These are phyloP conservation scores for Patiria pectinifera DNA, from an alignment of 53 echinoderm and acorn worm genomes.

Conservation along the genomic window DNA sequence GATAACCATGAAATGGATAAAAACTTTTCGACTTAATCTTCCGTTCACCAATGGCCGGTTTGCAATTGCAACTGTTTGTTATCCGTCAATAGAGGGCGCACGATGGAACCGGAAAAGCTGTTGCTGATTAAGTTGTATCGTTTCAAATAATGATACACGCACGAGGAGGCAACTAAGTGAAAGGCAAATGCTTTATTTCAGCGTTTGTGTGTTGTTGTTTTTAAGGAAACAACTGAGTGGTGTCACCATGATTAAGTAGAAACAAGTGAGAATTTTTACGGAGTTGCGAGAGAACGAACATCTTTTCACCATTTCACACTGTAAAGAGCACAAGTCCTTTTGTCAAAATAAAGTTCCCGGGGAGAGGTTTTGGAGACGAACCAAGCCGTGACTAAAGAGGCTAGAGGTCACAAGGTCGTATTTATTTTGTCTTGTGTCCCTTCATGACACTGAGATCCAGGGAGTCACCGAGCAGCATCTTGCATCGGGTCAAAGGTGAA, in stretches of 20 bases:
- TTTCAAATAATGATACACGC: too few species aligned
- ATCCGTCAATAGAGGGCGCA: slow-evolving; percentile 3
- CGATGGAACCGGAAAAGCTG: neutral
- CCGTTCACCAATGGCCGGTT: neutral
- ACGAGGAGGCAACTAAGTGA: neutral
- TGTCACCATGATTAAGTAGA: too few species aligned
- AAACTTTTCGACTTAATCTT: neutral
- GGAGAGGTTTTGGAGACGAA: neutral
- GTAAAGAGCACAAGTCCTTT: neutral
- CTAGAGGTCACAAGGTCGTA: neutral
- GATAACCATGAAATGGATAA: neutral
- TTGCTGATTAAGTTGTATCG: too few species aligned
- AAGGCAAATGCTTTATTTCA: neutral
- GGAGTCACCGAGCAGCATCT: neutral
- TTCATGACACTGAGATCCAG: neutral
- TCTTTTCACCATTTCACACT: neutral
- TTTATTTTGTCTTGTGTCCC: neutral
- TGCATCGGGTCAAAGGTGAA: neutral
- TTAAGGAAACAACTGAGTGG: too few species aligned
- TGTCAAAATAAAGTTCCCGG: neutral
- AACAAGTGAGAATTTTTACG: too few species aligned
- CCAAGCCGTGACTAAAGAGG: slow-evolving; percentile 7
- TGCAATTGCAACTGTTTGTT: neutral
- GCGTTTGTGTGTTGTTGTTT: too few species aligned
- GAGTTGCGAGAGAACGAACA: too few species aligned